Conservation (phyloP, 2,113 vertebrate species). For the Albula goreensis region DNA sequence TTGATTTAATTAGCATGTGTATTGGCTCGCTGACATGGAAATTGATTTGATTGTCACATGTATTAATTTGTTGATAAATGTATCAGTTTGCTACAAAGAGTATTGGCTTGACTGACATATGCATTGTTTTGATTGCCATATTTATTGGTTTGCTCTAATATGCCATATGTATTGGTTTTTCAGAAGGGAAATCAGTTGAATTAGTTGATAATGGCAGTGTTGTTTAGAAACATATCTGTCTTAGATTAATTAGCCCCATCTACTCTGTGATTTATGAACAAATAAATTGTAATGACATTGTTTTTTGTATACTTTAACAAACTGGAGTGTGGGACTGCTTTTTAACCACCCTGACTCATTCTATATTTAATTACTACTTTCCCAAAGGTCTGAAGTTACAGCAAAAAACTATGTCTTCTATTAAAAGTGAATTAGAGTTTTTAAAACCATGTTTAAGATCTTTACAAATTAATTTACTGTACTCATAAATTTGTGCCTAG, state of each 20-base stretch:
- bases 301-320: constrained; percentile 20
- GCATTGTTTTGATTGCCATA: background rate
- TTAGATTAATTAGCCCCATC: constrained; percentile 2
- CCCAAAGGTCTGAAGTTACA: background rate
- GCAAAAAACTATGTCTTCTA: background rate
- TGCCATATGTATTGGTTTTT: background rate
- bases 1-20: background rate
- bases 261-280: constrained; percentile 25
- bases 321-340: constrained; percentile 5
- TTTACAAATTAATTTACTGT: constrained; percentile 15
- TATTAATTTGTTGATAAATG: background rate
- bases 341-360: background rate
- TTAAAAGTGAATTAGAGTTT: constrained; percentile 12
- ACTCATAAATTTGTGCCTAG: background rate
- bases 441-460: background rate
- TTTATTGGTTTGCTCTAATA: background rate
- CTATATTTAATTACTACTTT: constrained; percentile 19
- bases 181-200: background rate
- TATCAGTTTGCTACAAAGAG: background rate
- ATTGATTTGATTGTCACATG: background rate
- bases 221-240: background rate
- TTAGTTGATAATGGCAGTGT: background rate
- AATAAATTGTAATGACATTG: constrained; percentile 10
- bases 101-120: background rate
- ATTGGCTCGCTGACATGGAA: background rate